phyloP scores from a whole-genome alignment of 2,797 vertebrate genomes.

The Sparidentex hasta region DNA sequence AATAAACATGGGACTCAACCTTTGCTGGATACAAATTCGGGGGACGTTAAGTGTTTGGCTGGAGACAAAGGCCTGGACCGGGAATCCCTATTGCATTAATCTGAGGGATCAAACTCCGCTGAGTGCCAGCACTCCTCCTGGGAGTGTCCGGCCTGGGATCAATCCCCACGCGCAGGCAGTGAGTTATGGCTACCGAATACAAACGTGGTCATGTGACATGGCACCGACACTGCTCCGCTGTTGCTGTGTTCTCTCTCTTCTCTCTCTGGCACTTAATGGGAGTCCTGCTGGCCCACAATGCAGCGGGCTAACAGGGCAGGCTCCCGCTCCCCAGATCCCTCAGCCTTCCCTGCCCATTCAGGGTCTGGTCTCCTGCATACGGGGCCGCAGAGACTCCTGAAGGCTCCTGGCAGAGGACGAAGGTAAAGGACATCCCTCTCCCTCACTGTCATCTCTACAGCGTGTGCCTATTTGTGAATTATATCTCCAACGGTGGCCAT shows the following conservation, averaged over 20 bases:
- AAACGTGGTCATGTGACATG: conserved; percentile 92
- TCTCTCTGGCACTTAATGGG: conserved; percentile 70
- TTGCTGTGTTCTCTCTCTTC: conserved; percentile 67
- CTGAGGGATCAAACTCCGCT: conserved; percentile 91
- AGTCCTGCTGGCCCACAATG: conserved; percentile 79
- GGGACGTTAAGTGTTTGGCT: conserved; percentile 87
- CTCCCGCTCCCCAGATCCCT: conserved; percentile 75
- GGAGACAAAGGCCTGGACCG: conserved; percentile 90
- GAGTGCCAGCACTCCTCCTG: conserved; percentile 89
- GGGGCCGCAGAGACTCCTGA: conserved; percentile 72
- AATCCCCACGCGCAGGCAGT: conserved; percentile 89
- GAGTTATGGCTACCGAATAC: conserved; percentile 96
- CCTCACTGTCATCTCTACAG: conserved; percentile 80
- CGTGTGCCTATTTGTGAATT: conserved; percentile 83
- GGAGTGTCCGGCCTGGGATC: conserved; percentile 91
- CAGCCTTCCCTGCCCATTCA: conserved; percentile 66
- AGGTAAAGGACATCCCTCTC: conserved; percentile 85
- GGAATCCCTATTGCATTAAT: conserved; percentile 92
- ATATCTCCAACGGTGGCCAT: conserved; percentile 84
- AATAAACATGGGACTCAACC: conserved; percentile 94
- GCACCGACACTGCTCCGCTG: conserved; percentile 82
- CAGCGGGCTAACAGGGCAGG: conserved; percentile 69
- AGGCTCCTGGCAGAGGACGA: conserved; percentile 81
- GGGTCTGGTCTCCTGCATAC: conserved; percentile 67
- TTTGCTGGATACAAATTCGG: conserved; percentile 92